Base-by-base conservation (phyloP, 2,888 invertebrate genomes). In the Dryomyza anilis region DNA sequence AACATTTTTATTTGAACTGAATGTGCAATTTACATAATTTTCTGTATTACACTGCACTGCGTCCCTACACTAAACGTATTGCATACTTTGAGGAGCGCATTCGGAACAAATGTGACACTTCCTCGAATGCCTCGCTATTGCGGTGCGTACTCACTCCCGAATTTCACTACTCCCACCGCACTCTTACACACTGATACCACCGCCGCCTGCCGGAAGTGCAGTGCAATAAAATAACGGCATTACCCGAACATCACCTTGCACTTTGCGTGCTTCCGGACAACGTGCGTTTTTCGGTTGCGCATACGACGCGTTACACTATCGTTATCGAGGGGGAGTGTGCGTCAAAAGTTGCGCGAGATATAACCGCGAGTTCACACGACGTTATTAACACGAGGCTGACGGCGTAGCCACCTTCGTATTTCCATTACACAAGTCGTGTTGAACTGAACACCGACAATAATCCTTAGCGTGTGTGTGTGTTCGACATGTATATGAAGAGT, bases 171-270 rank as follows among this genome's bases (percentile, higher is more conserved):
- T 2, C 16, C n/a, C 43, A 16, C 43, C 2, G 1, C 4, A n/a
- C 27, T 27, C 23, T 27, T 2, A 25, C 50, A 52, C 50, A 29
- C n/a, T 2, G 14, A n/a, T n/a, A 7, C 3, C 25, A 16, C 29
- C 10, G n/a, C n/a, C 50, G 27, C 27, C 27, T 52, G 27, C 50
- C 50, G 50, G 50, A 52, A 52, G 29, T 52, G 50, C 50, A 52
- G 2, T n/a, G 16, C 43, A 43, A 6, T 8, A 43, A 43, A 43
- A 43, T 43, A 43, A 43, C 43, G 16, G 43, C 43, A 43, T 43
- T 16, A 19, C 25, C 25, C 50, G 50, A 27, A 29, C 50, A 52
- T 52, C 50, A 27, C 50, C 50, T 52, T 52, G 50, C 50, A 52
- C 50, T 52, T 52, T 25, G 29, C 50, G 27, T 25, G 25, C 50